Conservation (phyloP, 2,888 invertebrate species). For the Cheiracanthium punctorium region DNA sequence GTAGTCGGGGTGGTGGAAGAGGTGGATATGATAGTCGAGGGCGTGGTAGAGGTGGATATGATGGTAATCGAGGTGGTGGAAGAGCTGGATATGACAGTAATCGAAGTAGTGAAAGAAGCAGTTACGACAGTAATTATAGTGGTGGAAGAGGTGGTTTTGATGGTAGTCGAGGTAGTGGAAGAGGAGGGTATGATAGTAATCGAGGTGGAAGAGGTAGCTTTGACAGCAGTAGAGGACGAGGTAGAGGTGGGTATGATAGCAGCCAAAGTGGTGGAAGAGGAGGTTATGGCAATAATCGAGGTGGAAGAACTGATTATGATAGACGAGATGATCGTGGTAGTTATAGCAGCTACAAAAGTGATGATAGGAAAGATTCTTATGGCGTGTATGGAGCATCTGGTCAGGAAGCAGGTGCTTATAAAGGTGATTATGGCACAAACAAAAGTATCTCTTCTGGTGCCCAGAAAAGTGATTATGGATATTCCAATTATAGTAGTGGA, state of each 20-base stretch:
- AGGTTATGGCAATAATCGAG: slow-evolving; percentile 24
- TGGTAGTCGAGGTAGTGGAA: neutral
- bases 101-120: neutral
- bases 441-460: neutral
- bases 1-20: neutral
- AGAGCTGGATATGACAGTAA: neutral
- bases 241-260: neutral
- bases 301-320: slow-evolving; percentile 37
- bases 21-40: neutral
- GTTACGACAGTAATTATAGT: neutral
- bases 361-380: slow-evolving; percentile 47
- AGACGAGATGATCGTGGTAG: neutral
- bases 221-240: neutral
- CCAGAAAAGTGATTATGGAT: neutral
- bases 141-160: neutral
- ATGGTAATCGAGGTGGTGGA: slow-evolving; percentile 9
- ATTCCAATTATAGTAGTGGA: neutral
- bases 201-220: neutral
- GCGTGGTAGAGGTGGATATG: slow-evolving; percentile 2
- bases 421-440: slow-evolving; percentile 3
- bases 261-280: neutral
- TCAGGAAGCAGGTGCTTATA: slow-evolving; percentile 20
- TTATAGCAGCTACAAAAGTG: neutral
- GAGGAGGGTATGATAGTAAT: slow-evolving; percentile 14
- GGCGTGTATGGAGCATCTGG: neutral